Conservation (phyloP, 2,888 invertebrate species). For the Chirona hameri region DNA sequence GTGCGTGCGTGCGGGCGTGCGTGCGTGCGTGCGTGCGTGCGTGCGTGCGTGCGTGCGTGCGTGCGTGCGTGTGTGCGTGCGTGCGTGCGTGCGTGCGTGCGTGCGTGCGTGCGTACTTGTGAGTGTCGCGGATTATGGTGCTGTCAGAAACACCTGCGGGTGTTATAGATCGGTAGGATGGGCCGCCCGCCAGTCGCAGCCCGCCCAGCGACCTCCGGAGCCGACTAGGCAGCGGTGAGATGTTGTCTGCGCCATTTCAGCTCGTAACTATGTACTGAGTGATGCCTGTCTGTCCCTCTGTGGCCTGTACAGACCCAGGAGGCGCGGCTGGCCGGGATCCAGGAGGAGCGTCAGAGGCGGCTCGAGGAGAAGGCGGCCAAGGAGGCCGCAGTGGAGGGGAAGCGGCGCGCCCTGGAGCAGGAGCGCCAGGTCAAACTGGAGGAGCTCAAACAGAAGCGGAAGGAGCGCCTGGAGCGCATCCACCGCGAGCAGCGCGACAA, state of each 20-base stretch:
- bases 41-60: too few species aligned
- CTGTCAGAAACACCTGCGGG: too few species aligned
- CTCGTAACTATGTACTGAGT: too few species aligned
- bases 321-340: slow-evolving; percentile 61
- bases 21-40: not conserved
- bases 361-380: slow-evolving; percentile 92
- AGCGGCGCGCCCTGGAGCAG: slow-evolving; percentile 76
- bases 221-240: too few species aligned
- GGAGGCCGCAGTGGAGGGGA: slow-evolving; percentile 85
- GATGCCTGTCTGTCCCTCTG: too few species aligned
- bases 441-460: slow-evolving; percentile 70
- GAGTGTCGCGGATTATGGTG: too few species aligned
- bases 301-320: slow-evolving; percentile 50
- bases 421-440: slow-evolving; percentile 66
- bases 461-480: slow-evolving; percentile 77
- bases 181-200: too few species aligned
- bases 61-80: slow-evolving; percentile 43
- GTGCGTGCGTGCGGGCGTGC: too few species aligned
- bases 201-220: too few species aligned
- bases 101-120: too few species aligned
- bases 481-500: slow-evolving; percentile 72
- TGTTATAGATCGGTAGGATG: too few species aligned
- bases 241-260: too few species aligned
- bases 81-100: not conserved
- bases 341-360: slow-evolving; percentile 85